Evolutionary conservation across 2,113 vertebrate species (phyloP).

Genomic region (Cacatua alba): DNA sequence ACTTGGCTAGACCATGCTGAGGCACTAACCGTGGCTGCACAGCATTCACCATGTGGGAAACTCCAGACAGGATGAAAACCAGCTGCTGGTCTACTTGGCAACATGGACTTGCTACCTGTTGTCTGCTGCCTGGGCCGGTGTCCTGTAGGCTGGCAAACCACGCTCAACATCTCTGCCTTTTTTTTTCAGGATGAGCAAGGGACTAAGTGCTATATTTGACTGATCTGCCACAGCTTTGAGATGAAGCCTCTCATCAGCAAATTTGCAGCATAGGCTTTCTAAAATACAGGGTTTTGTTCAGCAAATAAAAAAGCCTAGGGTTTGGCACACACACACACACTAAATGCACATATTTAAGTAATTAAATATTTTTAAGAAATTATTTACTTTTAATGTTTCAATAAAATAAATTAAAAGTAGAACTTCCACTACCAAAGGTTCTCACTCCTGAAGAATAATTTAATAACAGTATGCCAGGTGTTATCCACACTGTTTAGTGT

Average conservation of each 20-base stretch:
- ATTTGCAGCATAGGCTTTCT: neutral
- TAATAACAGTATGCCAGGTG: neutral
- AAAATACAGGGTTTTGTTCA: neutral
- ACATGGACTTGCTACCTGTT: neutral
- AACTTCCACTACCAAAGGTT: neutral
- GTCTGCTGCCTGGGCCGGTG: neutral
- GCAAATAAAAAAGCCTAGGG: neutral
- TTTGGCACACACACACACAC: neutral
- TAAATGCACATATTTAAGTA: neutral
- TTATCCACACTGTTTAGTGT: neutral
- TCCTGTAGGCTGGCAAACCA: neutral
- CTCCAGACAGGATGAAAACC: neutral
- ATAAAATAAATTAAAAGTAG: neutral
- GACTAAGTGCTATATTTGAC: neutral
- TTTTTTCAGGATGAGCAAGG: neutral
- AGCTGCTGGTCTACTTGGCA: slow-evolving; percentile 23
- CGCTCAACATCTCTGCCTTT: rapidly evolving
- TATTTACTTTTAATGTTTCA: neutral
- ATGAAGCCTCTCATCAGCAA: neutral
- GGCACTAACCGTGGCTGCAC: neutral
- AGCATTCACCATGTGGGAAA: neutral
- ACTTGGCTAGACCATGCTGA: neutral
- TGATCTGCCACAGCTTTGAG: neutral
- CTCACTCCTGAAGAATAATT: neutral
- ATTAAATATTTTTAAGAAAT: neutral